Base-by-base conservation (phyloP, 2,888 invertebrate species). In the Griposia aprilina region DNA sequence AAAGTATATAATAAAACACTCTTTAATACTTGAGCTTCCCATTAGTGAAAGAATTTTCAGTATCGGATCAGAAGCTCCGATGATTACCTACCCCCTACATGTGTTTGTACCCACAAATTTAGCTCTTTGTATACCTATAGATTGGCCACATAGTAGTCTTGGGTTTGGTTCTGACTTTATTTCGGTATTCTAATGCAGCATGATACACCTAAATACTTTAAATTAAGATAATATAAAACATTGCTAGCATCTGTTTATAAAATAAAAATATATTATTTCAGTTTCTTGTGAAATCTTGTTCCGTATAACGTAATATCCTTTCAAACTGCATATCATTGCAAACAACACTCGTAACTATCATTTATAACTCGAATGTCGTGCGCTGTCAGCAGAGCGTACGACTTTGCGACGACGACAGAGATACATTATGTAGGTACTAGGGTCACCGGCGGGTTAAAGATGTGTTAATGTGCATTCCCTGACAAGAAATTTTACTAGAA, bases 331-430 rank as follows among this genome's bases (percentile, higher is more conserved):
- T 60, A 20, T 7, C 36, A 57, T 48, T 55, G 52, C 52, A 60
- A 66, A 59, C 59, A 59, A 73, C 23, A 26, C 73, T 66, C 65
- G 26, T 23, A 36, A 15, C 59, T 48, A 26, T 66, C 66, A 60
- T 80, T 80, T 80, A 60, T 74, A 74, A 60, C 66, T 48, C 2
- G 36, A 26, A 66, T 17, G 26, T 52, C 48, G 50, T 63, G 26
- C 50, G n/a, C 50, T 23, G 73, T 66, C 59, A 20, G 13, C 30
- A 4, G n/a, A 17, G 41, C 36, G 23, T 52, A 78, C 67, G 59
- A 60, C 60, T 78, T 69, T 15, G 41, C 20, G n/a, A 60, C 67
- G 50, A 5, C 50, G 50, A 20, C 59, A 30, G 20, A 26, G 7
- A 41, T 41, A 78, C 11, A 30, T 77, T 78, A 68, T 68, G 48